These are phyloP conservation scores for Phalacrocorax carbo DNA, from an alignment of 2,113 vertebrate species.

Conservation along the genomic window DNA sequence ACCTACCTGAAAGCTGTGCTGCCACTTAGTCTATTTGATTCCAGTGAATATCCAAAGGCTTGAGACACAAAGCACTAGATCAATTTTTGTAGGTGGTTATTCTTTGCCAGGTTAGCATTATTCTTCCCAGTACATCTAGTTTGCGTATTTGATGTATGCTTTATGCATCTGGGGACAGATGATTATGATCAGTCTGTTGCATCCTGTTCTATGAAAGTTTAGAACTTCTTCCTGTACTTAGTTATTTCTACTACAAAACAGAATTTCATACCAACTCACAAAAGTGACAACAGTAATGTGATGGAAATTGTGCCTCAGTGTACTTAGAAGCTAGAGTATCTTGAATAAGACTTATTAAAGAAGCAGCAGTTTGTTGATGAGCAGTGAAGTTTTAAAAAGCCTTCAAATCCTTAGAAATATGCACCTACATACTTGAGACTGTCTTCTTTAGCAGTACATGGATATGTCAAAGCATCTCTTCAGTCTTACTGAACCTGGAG, in stretches of 20 bases:
- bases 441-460: fast-evolving
- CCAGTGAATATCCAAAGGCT: neutral
- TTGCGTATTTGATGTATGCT: neutral
- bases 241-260: neutral
- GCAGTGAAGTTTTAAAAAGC: neutral
- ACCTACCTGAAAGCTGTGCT: neutral
- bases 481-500: neutral
- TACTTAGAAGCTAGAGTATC: neutral
- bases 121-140: neutral
- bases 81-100: neutral
- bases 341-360: neutral
- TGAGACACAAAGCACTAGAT: neutral
- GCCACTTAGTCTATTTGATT: neutral
- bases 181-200: neutral
- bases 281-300: neutral
- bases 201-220: neutral
- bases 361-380: neutral
- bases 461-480: neutral
- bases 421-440: too few relatives aligned
- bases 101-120: neutral
- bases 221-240: neutral
- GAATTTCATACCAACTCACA: neutral
- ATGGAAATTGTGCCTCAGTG: too few relatives aligned
- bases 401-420: neutral
- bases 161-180: neutral